Percentiles rank a stretch among this genome's conserved stretches.
phyloP scores from a whole-genome alignment of 64 coral and sea anemone species.

The Stichodactyla helianthus region DNA sequence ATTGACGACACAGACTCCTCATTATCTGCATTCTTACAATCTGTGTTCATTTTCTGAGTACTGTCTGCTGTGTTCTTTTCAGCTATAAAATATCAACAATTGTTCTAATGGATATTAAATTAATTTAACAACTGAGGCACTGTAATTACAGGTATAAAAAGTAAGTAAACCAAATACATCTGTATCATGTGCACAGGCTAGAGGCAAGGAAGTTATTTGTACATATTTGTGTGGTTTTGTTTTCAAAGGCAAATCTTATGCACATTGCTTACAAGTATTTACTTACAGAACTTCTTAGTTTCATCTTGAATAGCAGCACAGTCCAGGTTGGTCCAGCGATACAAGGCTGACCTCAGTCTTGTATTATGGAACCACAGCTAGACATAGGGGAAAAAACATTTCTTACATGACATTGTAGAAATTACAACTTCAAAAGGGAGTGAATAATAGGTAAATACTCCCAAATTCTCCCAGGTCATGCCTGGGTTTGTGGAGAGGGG shows the following conservation, averaged over 20 bases:
- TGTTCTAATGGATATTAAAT: too few relatives aligned
- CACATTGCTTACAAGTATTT: neutral
- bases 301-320: neutral
- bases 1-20: neutral
- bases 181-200: too few relatives aligned
- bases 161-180: too few relatives aligned
- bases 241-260: neutral
- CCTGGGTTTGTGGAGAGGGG: too few relatives aligned
- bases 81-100: neutral
- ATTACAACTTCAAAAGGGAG: too few relatives aligned
- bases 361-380: slow-evolving; percentile 93
- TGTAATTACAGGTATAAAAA: too few relatives aligned
- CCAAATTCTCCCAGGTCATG: too few relatives aligned
- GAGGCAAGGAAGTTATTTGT: neutral
- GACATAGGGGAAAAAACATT: neutral
- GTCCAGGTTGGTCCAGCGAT: slow-evolving; percentile 34
- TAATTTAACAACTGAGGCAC: too few relatives aligned
- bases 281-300: neutral
- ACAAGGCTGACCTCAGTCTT: slow-evolving; percentile 73
- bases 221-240: neutral
- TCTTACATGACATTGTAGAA: neutral
- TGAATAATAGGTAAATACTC: too few relatives aligned
- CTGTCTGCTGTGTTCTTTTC: neutral
- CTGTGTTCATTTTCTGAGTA: neutral
- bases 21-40: neutral